These are phyloP conservation scores for Eristalis tenax DNA, from an alignment of 2,888 invertebrate species.

Conservation along the genomic window DNA sequence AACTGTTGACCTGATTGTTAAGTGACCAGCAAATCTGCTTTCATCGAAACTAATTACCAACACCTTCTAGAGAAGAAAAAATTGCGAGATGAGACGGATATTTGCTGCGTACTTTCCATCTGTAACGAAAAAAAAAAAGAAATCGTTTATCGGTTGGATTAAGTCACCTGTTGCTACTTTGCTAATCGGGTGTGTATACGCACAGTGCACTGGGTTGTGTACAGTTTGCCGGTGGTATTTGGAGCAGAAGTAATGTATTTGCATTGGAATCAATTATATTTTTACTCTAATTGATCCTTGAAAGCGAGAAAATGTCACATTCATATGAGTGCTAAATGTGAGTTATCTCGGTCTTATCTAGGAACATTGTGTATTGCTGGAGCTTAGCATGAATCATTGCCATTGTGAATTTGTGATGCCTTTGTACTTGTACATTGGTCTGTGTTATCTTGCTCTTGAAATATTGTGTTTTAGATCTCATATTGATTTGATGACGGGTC, in stretches of 20 bases:
- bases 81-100: not conserved
- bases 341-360: not conserved
- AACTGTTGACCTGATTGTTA: constrained; percentile 41
- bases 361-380: not conserved
- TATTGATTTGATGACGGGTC: not conserved
- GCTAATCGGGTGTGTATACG: not conserved
- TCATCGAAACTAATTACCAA: not conserved
- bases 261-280: not conserved
- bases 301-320: not conserved
- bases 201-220: not conserved
- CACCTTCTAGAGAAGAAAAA: not conserved
- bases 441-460: not conserved
- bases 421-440: not conserved
- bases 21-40: constrained; percentile 35
- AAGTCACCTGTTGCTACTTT: constrained; percentile 36
- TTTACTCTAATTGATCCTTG: not conserved
- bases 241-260: constrained; percentile 27
- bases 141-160: not conserved
- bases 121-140: not conserved
- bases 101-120: constrained; percentile 15
- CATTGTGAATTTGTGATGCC: not conserved
- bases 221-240: constrained; percentile 8
- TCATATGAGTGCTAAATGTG: not conserved
- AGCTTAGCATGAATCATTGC: not conserved
- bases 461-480: not conserved